Evolutionary conservation across 1,140 invertebrate genomes (phyloP).

Genomic region (Apis cerana): DNA sequence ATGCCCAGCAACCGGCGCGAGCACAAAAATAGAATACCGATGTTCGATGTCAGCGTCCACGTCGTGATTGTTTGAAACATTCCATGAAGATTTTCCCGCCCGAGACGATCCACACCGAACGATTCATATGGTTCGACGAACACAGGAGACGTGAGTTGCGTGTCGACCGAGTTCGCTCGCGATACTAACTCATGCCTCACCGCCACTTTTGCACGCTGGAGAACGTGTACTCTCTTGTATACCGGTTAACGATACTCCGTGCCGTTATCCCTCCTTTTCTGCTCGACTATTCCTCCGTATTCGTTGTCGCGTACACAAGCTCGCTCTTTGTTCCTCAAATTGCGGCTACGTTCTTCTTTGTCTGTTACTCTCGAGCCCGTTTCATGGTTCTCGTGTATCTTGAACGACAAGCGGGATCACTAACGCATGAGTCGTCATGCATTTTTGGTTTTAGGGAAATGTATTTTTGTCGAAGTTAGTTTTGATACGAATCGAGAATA

Average conservation of each 20-base stretch:
- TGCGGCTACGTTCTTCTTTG: background rate
- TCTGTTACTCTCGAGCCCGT: background rate
- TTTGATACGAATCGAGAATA: background rate
- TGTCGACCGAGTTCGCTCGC: constrained; percentile 48
- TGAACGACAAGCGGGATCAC: background rate
- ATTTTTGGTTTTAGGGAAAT: no score
- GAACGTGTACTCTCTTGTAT: constrained; percentile 51
- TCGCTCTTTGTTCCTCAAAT: background rate
- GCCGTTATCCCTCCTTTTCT: constrained; percentile 41
- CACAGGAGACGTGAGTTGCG: background rate
- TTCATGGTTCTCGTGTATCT: background rate
- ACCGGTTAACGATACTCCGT: constrained; percentile 60
- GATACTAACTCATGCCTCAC: constrained; percentile 50
- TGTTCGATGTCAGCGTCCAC: constrained; percentile 11
- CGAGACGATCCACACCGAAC: background rate
- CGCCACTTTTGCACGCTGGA: constrained; percentile 50
- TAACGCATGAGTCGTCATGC: background rate
- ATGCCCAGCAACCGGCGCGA: background rate
- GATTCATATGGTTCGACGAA: background rate
- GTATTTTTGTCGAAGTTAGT: background rate
- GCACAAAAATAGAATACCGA: constrained; percentile 30
- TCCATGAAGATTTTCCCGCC: constrained; percentile 10
- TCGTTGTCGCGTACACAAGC: background rate
- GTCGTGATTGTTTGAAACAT: background rate
- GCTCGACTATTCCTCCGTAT: background rate